Evolutionary conservation across 2,113 vertebrate genomes (phyloP).

Genomic region (Galbula dea): DNA sequence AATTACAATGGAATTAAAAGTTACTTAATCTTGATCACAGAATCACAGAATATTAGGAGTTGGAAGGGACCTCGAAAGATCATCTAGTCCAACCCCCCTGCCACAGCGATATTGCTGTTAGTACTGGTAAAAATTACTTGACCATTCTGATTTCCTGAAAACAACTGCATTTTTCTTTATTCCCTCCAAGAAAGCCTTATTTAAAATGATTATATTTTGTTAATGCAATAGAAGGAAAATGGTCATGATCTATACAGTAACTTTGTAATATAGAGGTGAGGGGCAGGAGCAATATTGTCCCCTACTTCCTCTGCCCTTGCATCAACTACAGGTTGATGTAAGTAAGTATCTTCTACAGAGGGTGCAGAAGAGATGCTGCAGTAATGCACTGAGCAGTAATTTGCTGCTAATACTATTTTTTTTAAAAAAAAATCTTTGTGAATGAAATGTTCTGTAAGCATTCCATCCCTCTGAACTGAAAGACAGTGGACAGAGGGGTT

Average conservation of each 20-base stretch:
- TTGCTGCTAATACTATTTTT: not conserved
- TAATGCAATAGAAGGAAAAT: not conserved
- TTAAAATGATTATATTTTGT: not conserved
- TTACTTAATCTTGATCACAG: not conserved
- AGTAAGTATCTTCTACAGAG: not conserved
- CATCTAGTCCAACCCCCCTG: too few species aligned
- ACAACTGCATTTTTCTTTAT: not conserved
- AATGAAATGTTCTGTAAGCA: not conserved
- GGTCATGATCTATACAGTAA: not conserved
- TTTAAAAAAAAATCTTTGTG: not conserved
- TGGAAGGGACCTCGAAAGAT: too few species aligned
- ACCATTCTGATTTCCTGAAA: not conserved
- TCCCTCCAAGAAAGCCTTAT: not conserved
- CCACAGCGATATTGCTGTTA: accelerated
- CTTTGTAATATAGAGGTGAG: not conserved
- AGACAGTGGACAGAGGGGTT: not conserved
- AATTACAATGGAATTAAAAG: not conserved
- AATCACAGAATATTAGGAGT: too few species aligned
- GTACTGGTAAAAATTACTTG: not conserved
- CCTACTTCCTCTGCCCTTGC: not conserved
- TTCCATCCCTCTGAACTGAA: not conserved
- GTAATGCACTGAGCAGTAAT: not conserved
- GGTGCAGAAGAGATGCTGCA: not conserved
- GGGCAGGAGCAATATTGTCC: not conserved
- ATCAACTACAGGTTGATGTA: not conserved